phyloP scores from a whole-genome alignment of 2,888 invertebrate genomes.

The Eupithecia abbreviata region DNA sequence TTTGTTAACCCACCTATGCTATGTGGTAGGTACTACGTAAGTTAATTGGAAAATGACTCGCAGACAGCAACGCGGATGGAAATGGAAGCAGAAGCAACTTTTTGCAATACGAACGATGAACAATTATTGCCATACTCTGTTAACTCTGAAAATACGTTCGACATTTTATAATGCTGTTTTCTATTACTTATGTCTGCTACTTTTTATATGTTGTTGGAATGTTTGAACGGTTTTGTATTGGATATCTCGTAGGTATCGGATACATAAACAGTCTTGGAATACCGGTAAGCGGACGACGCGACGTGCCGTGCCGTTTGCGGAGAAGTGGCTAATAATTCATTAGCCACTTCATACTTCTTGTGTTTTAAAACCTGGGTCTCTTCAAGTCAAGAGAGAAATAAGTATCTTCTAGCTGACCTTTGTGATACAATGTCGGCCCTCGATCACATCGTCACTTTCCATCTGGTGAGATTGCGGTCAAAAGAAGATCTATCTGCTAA shows the following conservation, averaged over 20 bases:
- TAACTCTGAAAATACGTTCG: slow-evolving; percentile 70
- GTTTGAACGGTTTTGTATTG: slow-evolving; percentile 26
- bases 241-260: background rate
- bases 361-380: too few relatives aligned
- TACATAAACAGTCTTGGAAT: slow-evolving; percentile 9
- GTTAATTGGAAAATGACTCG: slow-evolving; percentile 42
- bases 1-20: background rate
- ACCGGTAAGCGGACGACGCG: background rate
- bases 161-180: slow-evolving; percentile 42
- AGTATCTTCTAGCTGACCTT: too few relatives aligned
- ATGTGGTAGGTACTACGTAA: background rate
- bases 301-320: background rate
- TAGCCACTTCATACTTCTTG: background rate
- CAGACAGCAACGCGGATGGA: slow-evolving; percentile 64
- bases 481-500: too few relatives aligned
- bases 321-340: background rate
- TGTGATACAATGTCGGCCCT: too few relatives aligned
- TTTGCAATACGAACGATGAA: slow-evolving; percentile 55
- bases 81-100: slow-evolving; percentile 48
- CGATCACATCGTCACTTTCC: too few relatives aligned
- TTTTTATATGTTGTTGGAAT: slow-evolving; percentile 33
- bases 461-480: too few relatives aligned
- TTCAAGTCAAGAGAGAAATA: too few relatives aligned
- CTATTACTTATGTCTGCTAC: slow-evolving; percentile 33
- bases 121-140: slow-evolving; percentile 78